Evolutionary conservation across 1,140 invertebrate genomes (phyloP).

Genomic region (Melipona quadrifasciata): DNA sequence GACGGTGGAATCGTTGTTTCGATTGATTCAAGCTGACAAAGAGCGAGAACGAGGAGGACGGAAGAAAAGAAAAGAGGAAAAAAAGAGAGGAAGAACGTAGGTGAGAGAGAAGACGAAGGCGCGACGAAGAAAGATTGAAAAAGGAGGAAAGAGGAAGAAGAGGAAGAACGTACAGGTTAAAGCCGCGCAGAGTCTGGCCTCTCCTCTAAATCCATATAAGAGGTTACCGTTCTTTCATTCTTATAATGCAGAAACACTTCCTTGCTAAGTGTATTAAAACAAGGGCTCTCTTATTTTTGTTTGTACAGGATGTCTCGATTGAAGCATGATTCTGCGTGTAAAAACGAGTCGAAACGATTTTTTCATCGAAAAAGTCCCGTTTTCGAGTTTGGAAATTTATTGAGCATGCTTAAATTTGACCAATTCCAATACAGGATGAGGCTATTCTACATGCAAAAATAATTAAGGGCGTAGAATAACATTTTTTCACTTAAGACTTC

Average conservation of each 20-base stretch:
- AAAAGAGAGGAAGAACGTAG: too few species aligned
- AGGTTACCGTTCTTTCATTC: conserved; percentile 24
- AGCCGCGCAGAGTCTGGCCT: neutral
- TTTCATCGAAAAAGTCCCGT: too few species aligned
- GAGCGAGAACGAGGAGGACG: neutral
- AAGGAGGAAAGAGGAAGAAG: neutral
- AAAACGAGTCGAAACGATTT: too few species aligned
- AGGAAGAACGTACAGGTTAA: neutral
- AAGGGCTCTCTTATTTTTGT: conserved; percentile 11
- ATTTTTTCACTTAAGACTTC: too few species aligned
- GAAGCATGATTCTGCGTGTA: too few species aligned
- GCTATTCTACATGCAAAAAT: too few species aligned
- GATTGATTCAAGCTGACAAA: conserved; percentile 27
- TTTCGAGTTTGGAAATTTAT: too few species aligned
- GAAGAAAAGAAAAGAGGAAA: neutral
- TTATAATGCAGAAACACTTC: neutral
- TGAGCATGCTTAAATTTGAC: too few species aligned
- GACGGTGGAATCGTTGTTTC: conserved; percentile 36
- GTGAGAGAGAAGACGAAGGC: neutral
- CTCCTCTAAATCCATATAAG: conserved; percentile 27
- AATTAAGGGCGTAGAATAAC: too few species aligned
- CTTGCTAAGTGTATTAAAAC: conserved; percentile 12
- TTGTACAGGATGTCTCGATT: neutral
- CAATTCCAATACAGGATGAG: too few species aligned
- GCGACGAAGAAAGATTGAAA: neutral